Percentiles rank a stretch among this genome's conserved stretches.
Conservation (phyloP, 1,140 invertebrate species). For the Drosophila ananassae region DNA sequence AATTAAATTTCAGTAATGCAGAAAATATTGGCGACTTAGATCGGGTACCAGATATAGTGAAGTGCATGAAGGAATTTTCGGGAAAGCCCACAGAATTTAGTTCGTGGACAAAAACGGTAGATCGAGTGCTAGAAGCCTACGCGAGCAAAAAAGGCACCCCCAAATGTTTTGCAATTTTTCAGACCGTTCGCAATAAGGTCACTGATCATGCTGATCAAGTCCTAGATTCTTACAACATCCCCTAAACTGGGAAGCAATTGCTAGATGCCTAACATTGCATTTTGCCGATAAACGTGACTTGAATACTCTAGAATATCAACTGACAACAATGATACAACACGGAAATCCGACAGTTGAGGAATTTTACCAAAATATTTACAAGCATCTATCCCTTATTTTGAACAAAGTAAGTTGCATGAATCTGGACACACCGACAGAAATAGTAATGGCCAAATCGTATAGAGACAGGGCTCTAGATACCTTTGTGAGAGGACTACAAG, state of each 20-base stretch:
- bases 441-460: neutral
- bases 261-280: neutral
- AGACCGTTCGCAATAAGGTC: neutral
- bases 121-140: neutral
- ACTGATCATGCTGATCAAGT: neutral
- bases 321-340: neutral
- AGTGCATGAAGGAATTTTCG: neutral
- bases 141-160: neutral
- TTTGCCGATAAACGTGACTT: neutral
- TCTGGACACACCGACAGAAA: neutral
- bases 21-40: neutral
- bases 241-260: neutral
- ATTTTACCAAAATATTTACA: neutral
- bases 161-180: no score
- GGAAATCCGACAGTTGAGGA: neutral
- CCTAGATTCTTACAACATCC: neutral
- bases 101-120: neutral
- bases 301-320: neutral
- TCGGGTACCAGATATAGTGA: neutral
- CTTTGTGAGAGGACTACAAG: neutral
- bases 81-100: neutral
- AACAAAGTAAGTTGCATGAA: neutral
- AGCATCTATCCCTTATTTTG: neutral
- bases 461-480: neutral
- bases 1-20: neutral